A percentile compares a stretch with the other conserved stretches of the same genome.
Evolutionary conservation across 2,113 vertebrate genomes (phyloP).

Genomic region (Brienomyrus longianalis): DNA sequence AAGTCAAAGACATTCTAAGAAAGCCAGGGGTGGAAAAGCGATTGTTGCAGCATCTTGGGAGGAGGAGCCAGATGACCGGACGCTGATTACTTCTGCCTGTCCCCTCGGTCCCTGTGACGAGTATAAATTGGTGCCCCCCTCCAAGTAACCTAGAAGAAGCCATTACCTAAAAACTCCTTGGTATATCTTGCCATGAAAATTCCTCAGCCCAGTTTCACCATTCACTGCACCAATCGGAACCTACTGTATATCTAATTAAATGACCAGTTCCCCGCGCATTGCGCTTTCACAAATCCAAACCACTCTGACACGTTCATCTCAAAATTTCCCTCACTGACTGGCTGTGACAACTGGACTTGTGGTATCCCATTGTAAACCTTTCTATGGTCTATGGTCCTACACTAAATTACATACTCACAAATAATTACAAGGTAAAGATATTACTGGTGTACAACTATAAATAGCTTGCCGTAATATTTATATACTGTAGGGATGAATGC

Average conservation of each 20-base stretch:
- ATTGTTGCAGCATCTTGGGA: neutral
- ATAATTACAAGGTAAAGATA: neutral
- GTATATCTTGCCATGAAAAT: neutral
- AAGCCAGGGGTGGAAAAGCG: slow-evolving; percentile 13
- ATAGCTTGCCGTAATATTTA: neutral
- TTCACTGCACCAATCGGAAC: neutral
- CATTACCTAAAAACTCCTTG: neutral
- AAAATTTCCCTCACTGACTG: neutral
- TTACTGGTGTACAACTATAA: neutral
- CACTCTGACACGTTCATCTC: neutral
- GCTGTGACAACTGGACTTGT: neutral
- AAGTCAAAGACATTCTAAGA: slow-evolving; percentile 26
- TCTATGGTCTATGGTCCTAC: neutral
- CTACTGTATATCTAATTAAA: neutral
- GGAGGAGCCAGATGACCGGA: neutral
- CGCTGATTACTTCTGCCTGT: slow-evolving; percentile 2
- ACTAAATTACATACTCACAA: neutral
- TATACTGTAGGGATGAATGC: neutral
- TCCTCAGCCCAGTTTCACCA: neutral
- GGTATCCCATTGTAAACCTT: neutral
- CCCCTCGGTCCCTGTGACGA: neutral
- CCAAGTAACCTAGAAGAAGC: neutral
- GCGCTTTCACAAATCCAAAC: neutral
- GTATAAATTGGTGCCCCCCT: neutral
- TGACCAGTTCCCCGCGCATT: neutral